A percentile compares a stretch with the other conserved stretches of the same genome.
Evolutionary conservation across 2,888 invertebrate genomes (phyloP).

Genomic region (Amiota communis): DNA sequence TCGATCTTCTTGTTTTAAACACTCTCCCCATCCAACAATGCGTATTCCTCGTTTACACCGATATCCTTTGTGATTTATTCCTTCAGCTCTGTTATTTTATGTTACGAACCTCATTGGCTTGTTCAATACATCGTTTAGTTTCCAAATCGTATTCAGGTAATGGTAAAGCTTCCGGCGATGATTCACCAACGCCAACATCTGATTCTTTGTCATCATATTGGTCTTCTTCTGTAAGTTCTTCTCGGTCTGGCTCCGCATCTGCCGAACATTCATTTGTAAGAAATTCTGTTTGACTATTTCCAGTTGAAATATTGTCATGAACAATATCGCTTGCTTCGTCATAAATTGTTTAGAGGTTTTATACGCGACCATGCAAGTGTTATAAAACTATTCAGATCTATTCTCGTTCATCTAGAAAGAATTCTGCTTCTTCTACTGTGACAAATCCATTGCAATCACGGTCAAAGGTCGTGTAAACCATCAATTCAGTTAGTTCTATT

Average conservation of each 20-base stretch:
- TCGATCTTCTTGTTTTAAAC: conserved; percentile 90
- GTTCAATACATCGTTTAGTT: conserved; percentile 88
- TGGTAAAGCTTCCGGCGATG: too few relatives aligned
- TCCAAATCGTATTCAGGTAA: conserved; percentile 94
- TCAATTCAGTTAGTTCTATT: conserved; percentile 80
- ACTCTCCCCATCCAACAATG: conserved; percentile 90
- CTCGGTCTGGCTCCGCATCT: conserved; percentile 49
- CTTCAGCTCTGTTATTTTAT: conserved; percentile 83
- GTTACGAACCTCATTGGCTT: conserved; percentile 87
- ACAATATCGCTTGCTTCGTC: conserved; percentile 33
- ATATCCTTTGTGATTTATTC: conserved; percentile 90
- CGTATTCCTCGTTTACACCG: conserved; percentile 91
- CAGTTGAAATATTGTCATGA: conserved; percentile 4
- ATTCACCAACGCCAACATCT: conserved; percentile 73
- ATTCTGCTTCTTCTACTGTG: conserved; percentile 88
- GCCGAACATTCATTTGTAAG: conserved; percentile 40
- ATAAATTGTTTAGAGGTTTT: conserved; percentile 79
- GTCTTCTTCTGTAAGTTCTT: conserved; percentile 62
- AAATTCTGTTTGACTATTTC: conserved; percentile 17
- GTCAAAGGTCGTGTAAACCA: conserved; percentile 86
- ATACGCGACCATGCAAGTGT: conserved; percentile 83
- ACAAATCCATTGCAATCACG: conserved; percentile 91
- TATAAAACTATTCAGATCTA: conserved; percentile 81
- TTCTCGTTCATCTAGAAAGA: conserved; percentile 80
- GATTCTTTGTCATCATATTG: conserved; percentile 71